Percentiles rank a stretch among this genome's conserved stretches.
phyloP scores from a whole-genome alignment of 2,113 vertebrate species.

The Caracal caracal region DNA sequence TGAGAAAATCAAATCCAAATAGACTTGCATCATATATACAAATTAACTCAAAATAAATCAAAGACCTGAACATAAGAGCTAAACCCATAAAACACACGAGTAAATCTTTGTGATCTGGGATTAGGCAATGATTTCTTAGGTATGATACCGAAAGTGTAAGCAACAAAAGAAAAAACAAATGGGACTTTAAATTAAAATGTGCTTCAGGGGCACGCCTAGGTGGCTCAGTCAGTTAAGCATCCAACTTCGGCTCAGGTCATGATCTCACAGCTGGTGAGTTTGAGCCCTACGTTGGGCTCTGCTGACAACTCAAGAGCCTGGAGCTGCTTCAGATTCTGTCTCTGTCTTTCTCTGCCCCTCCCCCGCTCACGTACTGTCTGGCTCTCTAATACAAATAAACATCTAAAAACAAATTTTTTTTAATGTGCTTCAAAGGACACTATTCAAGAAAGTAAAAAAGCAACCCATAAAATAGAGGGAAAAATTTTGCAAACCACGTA shows the following conservation, averaged over 20 bases:
- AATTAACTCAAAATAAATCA: neutral
- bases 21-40: conserved; percentile 17
- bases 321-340: too few species aligned
- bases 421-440: neutral
- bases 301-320: too few species aligned
- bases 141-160: neutral
- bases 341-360: too few species aligned
- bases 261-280: too few species aligned
- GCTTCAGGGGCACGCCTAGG: too few species aligned
- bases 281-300: too few species aligned
- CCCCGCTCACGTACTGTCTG: too few species aligned
- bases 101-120: neutral
- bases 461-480: neutral
- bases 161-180: conserved; percentile 12
- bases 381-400: neutral
- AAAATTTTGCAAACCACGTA: neutral
- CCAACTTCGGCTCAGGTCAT: too few species aligned
- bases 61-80: neutral
- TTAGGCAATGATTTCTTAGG: neutral
- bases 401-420: neutral
- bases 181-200: neutral
- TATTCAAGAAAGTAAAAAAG: neutral
- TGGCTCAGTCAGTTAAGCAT: too few species aligned
- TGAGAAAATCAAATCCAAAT: neutral
- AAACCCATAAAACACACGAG: neutral